Evolutionary conservation across 2,113 vertebrate genomes (phyloP).

Genomic region (Syrmaticus mikado): DNA sequence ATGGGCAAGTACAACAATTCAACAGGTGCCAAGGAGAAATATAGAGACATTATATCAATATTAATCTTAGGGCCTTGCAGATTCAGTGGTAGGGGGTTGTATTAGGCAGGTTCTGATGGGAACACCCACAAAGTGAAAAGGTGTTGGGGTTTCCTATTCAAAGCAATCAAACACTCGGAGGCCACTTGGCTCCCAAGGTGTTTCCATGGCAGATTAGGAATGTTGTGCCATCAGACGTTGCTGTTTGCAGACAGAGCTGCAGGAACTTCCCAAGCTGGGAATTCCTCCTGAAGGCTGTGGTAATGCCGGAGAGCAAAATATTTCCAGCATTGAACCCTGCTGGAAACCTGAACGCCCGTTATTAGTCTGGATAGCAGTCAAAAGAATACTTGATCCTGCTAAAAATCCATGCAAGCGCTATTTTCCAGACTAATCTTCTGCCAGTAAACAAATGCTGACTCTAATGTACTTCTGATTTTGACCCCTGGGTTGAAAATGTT

Average conservation of each 20-base stretch:
- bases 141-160: background rate
- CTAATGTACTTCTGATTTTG: slow-evolving; percentile 58
- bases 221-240: background rate
- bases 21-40: slow-evolving; percentile 83
- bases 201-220: background rate
- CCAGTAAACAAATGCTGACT: slow-evolving; percentile 48
- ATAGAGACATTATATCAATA: slow-evolving; percentile 83
- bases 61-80: slow-evolving; percentile 73
- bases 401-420: background rate
- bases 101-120: slow-evolving; percentile 54
- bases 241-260: background rate
- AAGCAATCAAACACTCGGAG: background rate
- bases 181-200: background rate
- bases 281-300: background rate
- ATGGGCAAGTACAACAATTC: slow-evolving; percentile 83
- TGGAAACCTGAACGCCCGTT: slow-evolving; percentile 15
- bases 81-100: slow-evolving; percentile 50
- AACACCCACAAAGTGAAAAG: slow-evolving; percentile 15
- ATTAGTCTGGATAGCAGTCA: slow-evolving; percentile 43
- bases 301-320: background rate
- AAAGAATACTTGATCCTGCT: slow-evolving; percentile 39
- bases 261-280: background rate
- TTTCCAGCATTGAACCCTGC: slow-evolving; percentile 16
- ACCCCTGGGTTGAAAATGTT: slow-evolving; percentile 55
- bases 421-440: slow-evolving; percentile 50